phyloP scores from a whole-genome alignment of 2,113 vertebrate species.

The Echinops telfairi region DNA sequence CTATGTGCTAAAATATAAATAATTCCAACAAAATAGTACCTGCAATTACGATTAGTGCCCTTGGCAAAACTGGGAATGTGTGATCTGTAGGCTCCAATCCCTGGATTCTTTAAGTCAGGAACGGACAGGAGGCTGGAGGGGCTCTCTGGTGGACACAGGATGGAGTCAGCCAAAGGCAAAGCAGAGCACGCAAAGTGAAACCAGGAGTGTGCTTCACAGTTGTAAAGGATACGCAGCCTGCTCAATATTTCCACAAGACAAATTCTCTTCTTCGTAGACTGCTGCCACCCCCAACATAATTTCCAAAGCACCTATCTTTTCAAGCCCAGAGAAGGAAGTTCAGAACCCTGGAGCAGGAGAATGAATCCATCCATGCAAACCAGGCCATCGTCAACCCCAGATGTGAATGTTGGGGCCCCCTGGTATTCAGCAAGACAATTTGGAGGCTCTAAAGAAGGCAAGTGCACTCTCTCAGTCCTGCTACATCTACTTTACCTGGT shows the following conservation, averaged over 20 bases:
- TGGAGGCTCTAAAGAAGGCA: background rate
- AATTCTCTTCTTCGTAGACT: background rate
- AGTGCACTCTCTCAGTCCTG: background rate
- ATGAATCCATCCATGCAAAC: background rate
- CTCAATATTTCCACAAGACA: background rate
- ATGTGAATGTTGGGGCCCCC: background rate
- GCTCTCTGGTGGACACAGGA: constrained; percentile 15
- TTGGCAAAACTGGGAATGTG: constrained; percentile 20
- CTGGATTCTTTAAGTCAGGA: background rate
- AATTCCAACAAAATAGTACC: background rate
- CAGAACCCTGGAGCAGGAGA: background rate
- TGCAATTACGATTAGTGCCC: background rate
- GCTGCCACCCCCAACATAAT: background rate
- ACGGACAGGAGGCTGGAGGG: background rate
- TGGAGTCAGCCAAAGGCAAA: background rate
- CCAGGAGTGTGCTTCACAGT: background rate
- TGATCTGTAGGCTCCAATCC: background rate
- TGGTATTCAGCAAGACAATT: background rate
- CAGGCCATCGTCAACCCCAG: background rate
- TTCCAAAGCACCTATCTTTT: constrained; percentile 27
- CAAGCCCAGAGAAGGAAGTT: background rate
- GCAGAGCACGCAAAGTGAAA: background rate
- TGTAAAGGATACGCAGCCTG: background rate
- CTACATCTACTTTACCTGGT: background rate
- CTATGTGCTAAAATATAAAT: too few relatives aligned